A percentile compares a stretch with the other conserved stretches of the same genome.
Conservation (phyloP, 2,113 vertebrate genomes). For the Salvelinus fontinalis region DNA sequence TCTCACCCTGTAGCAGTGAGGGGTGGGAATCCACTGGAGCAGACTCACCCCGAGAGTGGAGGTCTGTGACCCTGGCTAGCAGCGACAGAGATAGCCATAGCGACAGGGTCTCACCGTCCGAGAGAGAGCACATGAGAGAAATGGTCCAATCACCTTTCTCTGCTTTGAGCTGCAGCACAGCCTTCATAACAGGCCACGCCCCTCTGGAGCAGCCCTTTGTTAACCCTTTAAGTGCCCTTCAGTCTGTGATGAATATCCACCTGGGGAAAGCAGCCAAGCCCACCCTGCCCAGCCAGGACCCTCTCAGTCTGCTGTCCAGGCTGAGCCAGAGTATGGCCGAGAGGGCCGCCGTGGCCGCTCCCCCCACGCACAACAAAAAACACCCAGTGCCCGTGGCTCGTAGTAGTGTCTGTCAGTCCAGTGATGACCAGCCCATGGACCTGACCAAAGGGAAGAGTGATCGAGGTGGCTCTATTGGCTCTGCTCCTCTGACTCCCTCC, state of each 20-base stretch:
- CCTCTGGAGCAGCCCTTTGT: slow-evolving; percentile 94
- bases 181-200: slow-evolving; percentile 91
- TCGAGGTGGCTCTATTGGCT: slow-evolving; percentile 84
- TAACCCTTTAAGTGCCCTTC: slow-evolving; percentile 96
- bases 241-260: slow-evolving; percentile 99
- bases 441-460: slow-evolving; percentile 95
- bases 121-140: slow-evolving; percentile 62
- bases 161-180: slow-evolving; percentile 81
- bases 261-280: slow-evolving; percentile 97
- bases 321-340: slow-evolving; percentile 97
- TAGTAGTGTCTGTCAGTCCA: slow-evolving; percentile 87
- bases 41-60: slow-evolving; percentile 65
- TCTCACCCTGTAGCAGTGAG: slow-evolving; percentile 83
- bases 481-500: slow-evolving; percentile 86
- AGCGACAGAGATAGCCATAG: slow-evolving; percentile 68
- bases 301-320: slow-evolving; percentile 97
- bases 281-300: slow-evolving; percentile 89
- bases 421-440: slow-evolving; percentile 97
- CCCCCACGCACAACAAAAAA: slow-evolving; percentile 87
- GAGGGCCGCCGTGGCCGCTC: slow-evolving; percentile 90
- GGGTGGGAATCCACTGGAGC: slow-evolving; percentile 73
- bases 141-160: slow-evolving; percentile 70
- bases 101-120: slow-evolving; percentile 62
- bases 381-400: slow-evolving; percentile 75
- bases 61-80: slow-evolving; percentile 82